These are phyloP conservation scores for Brachionus sp. DNA, from an alignment of 1,140 invertebrate genomes.

Conservation along the genomic window DNA sequence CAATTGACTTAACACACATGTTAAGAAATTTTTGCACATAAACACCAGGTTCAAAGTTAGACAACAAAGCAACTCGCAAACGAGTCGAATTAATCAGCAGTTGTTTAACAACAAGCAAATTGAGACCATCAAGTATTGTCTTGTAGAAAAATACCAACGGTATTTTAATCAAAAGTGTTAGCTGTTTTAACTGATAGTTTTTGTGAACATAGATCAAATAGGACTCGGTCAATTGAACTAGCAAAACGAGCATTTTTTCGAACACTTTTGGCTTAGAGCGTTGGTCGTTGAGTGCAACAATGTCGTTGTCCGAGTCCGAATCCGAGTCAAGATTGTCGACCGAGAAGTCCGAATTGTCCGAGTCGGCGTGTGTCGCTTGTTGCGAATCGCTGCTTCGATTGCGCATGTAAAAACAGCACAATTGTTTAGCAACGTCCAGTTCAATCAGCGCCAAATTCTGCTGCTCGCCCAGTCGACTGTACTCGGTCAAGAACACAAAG, in stretches of 20 bases:
- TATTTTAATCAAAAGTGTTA: background rate
- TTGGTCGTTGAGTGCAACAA: background rate
- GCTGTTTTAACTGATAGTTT: background rate
- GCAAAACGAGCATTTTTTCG: background rate
- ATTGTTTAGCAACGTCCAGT: slow-evolving; percentile 78
- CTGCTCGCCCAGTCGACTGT: slow-evolving; percentile 88
- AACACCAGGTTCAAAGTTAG: background rate
- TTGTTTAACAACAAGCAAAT: background rate
- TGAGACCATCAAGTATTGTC: background rate
- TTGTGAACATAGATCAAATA: background rate
- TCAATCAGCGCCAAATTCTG: slow-evolving; percentile 80
- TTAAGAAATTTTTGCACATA: slow-evolving; percentile 16
- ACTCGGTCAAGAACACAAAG: slow-evolving; percentile 83
- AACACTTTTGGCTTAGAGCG: slow-evolving; percentile 4
- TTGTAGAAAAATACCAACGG: slow-evolving; percentile 8
- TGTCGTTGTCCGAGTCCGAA: background rate
- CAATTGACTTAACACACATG: slow-evolving; percentile 37
- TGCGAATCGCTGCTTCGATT: background rate
- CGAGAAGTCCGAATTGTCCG: background rate
- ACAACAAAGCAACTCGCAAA: background rate
- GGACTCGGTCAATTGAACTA: background rate
- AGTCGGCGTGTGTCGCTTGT: background rate
- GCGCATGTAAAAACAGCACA: slow-evolving; percentile 80
- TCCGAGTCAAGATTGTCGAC: background rate
- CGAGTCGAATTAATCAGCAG: background rate